Evolutionary conservation across 2,888 invertebrate genomes (phyloP), one percentile per base, ranked within the genome.

Genomic region (Pterobdella sp.): DNA sequence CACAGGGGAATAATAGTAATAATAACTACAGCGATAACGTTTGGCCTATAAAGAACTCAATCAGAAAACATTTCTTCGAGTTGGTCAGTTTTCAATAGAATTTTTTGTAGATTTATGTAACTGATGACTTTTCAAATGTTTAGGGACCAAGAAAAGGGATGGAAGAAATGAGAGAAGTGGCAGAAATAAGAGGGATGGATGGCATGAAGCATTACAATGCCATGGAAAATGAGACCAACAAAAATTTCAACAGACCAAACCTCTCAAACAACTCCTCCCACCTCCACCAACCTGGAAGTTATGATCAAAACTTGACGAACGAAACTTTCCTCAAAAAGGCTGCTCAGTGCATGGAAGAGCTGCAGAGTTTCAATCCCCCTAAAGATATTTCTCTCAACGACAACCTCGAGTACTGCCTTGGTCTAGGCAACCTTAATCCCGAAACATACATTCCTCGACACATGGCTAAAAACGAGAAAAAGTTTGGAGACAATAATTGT

Each of bases 401-500:
- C 60, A 26, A 56, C 10, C 4, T 4, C 3, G 60, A 56, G n/a
- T 4, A 26, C n/a, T 56, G n/a, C 26, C 10, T 4, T 22, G n/a
- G n/a, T n/a, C 60, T 14, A 3, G 26, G 26, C n/a, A 22, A 3
- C 60, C 60, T 56, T 26, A 56, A 56, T 26, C 60, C 60, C 7
- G 60, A 56, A n/a, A 56, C 60, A 3, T 56, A 56, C 60, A 22
- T 56, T 56, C 60, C 60, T 18, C 60, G 60, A 4, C 60, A 22
- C n/a, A 22, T 56, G 60, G 26, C 26, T 22, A 7, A 14, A 26
- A 22, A 42, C 49, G 60, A 56, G 60, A 56, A 26, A n/a, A 56
- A 26, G n/a, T 26, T 14, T 3, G n/a, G n/a, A 4, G 60, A 56
- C n/a, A n/a, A 7, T 7, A 18, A 3, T 26, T 3, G 10, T 7